Evolutionary conservation across 2,797 vertebrate species (phyloP).

Genomic region (Sphenodon punctatus): DNA sequence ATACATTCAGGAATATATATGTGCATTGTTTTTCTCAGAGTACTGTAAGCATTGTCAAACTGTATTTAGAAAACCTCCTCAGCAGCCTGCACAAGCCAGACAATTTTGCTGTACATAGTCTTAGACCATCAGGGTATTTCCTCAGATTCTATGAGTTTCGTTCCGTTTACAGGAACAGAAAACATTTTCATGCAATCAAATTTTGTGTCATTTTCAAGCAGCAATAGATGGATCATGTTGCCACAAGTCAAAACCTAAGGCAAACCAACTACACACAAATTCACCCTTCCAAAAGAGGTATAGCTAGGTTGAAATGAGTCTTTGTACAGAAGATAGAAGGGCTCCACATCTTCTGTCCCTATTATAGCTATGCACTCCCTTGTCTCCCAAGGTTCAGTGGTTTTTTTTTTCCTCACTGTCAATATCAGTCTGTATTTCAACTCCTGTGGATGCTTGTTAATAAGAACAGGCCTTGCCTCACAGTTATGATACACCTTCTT

Average conservation of each 20-base stretch:
- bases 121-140: not conserved
- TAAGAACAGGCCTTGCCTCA: slow-evolving; percentile 48
- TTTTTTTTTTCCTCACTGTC: not conserved
- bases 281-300: no score
- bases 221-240: not conserved
- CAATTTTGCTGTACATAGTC: not conserved
- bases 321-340: no score
- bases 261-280: not conserved
- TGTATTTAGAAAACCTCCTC: not conserved
- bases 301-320: no score
- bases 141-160: not conserved
- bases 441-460: slow-evolving; percentile 24
- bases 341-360: no score
- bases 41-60: not conserved
- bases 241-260: not conserved
- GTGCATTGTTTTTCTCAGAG: not conserved
- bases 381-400: not conserved
- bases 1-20: not conserved
- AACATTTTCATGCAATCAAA: not conserved
- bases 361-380: not conserved
- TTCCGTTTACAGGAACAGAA: not conserved
- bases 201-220: not conserved
- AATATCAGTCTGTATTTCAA: slow-evolving; percentile 5
- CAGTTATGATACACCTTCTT: slow-evolving; percentile 48
- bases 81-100: not conserved